Evolutionary conservation across 2,113 vertebrate genomes (phyloP).

Genomic region (Rhagologus leucostigma): DNA sequence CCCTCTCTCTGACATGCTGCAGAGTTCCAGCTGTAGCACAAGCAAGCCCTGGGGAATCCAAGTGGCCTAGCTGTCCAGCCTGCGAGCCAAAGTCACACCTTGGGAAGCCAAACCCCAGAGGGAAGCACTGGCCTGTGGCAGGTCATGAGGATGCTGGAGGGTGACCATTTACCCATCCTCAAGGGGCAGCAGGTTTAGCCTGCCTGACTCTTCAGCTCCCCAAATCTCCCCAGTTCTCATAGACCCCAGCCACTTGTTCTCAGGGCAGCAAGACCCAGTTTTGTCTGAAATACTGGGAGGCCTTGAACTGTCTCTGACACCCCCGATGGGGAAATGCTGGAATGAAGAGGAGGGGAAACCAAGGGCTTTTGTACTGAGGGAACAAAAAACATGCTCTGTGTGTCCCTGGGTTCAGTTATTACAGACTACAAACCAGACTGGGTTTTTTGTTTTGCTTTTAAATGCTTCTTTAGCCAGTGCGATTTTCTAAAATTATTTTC

Average conservation of each 20-base stretch:
- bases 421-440: not conserved
- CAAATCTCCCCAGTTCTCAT: not conserved
- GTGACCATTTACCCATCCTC: not conserved
- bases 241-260: not conserved
- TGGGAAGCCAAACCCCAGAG: not conserved
- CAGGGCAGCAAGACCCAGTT: not conserved
- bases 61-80: not conserved
- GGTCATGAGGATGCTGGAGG: not conserved
- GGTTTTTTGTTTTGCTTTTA: not conserved
- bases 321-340: not conserved
- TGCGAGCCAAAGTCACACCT: not conserved
- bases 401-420: not conserved
- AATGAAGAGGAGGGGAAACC: slow-evolving; percentile 14
- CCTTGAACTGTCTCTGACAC: slow-evolving; percentile 51
- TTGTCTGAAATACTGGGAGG: not conserved
- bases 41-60: not conserved
- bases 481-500: not conserved
- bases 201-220: not conserved
- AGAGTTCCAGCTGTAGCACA: not conserved
- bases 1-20: not conserved
- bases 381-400: not conserved
- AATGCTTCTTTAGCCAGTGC: not conserved
- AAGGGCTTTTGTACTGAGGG: slow-evolving; percentile 17
- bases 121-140: not conserved
- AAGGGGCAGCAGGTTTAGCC: not conserved